phyloP scores from a whole-genome alignment of 2,888 invertebrate genomes.

The Bruchidius siliquastri region DNA sequence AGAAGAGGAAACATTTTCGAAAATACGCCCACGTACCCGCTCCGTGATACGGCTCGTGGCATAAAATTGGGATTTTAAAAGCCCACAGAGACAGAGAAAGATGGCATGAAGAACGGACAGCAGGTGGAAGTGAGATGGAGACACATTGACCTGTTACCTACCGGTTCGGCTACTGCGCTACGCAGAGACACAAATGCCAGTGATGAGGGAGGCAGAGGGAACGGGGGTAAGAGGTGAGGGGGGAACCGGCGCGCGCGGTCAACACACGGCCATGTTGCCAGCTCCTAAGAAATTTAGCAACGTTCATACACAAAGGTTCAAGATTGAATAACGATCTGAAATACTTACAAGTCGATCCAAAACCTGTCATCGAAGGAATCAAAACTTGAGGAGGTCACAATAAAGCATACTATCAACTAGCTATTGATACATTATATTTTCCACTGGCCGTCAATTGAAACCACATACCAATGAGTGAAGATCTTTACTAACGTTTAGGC shows the following conservation, averaged over 20 bases:
- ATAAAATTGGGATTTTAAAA: constrained; percentile 32
- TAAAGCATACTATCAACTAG: too few relatives aligned
- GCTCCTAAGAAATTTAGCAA: not conserved
- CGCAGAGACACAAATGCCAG: constrained; percentile 39
- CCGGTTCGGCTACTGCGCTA: constrained; percentile 56
- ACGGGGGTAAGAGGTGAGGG: constrained; percentile 6
- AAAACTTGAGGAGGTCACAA: too few relatives aligned
- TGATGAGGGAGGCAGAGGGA: constrained; percentile 45
- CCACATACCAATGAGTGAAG: too few relatives aligned
- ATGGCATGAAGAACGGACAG: not conserved
- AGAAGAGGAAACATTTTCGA: too few relatives aligned
- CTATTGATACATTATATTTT: too few relatives aligned
- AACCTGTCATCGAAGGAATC: too few relatives aligned
- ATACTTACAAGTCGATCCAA: too few relatives aligned
- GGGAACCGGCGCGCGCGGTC: constrained; percentile 13
- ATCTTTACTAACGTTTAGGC: too few relatives aligned
- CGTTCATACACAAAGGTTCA: not conserved
- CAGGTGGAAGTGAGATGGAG: constrained; percentile 44
- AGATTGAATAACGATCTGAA: too few relatives aligned
- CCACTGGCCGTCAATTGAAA: too few relatives aligned
- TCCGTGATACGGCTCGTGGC: not conserved
- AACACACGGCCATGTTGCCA: constrained; percentile 15
- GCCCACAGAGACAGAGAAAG: constrained; percentile 32
- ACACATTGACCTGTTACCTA: constrained; percentile 58
- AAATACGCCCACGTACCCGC: not conserved